These are phyloP conservation scores for Neomonachus schauinslandi DNA, from an alignment of 2,113 vertebrate genomes.

Conservation along the genomic window DNA sequence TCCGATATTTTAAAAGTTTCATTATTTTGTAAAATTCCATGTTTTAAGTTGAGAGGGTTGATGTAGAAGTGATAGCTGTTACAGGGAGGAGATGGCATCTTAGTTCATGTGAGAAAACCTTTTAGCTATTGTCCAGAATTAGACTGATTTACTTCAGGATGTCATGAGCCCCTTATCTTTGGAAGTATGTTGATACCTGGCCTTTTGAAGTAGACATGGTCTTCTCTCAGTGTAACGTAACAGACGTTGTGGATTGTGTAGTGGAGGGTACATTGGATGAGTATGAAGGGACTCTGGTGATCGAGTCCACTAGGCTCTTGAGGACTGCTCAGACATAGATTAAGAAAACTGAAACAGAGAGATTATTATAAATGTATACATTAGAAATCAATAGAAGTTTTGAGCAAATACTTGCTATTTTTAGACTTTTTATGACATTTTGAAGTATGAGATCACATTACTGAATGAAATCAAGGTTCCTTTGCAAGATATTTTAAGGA, in stretches of 20 bases:
- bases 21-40: neutral
- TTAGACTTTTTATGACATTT: neutral
- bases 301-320: neutral
- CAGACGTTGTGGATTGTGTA: neutral
- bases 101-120: neutral
- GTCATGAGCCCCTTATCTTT: neutral
- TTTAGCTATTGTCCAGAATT: neutral
- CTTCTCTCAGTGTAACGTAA: neutral
- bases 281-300: neutral
- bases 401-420: neutral
- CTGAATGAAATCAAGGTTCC: slow-evolving; percentile 17
- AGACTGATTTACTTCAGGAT: neutral
- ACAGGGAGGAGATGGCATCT: neutral
- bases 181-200: neutral
- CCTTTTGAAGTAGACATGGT: neutral
- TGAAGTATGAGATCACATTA: neutral
- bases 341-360: neutral
- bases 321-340: neutral
- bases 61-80: neutral
- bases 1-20: neutral
- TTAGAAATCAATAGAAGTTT: neutral
- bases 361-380: neutral
- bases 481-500: neutral
- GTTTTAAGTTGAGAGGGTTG: neutral
- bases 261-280: neutral